Base-by-base conservation (phyloP, 2,888 invertebrate genomes). In the Tuberolachnus salignus region DNA sequence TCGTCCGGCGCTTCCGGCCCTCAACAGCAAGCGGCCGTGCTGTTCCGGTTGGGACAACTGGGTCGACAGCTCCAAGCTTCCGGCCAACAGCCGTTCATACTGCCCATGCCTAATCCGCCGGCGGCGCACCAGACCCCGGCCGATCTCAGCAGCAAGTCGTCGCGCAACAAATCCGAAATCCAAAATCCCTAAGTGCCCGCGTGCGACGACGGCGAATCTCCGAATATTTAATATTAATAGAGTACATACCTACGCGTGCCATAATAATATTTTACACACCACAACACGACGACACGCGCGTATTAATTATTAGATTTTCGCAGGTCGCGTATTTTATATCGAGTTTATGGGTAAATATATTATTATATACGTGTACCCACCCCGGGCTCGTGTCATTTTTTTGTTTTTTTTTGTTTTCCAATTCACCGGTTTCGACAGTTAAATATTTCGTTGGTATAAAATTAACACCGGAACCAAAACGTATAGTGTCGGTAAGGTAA, bases 91-190 rank as follows among this genome's bases (percentile, higher is more conserved):
- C 75, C 66, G 75, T 78, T 69, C 67, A 69, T 78, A 59, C 57
- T 78, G 16, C 66, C 72, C 19, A 80, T 73, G 71, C 53, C 81
- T 13, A 72, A 80, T 55, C 81, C 81, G 55, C 81, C 81, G 21
- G 81, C 81, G 44, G 82, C 82, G 23, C 82, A 82, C 72, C 82
- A 81, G 59, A 81, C 82, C 44, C 81, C 81, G 16, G 82, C 81
- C 66, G 82, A 82, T 80, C 80, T 82, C 63, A 82, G 81, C 72
- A 80, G 75, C 80, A 82, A 80, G 49, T 81, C 81, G 44, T 78
- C 75, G 26, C 26, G 75, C 34, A 69, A 49, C 59, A 78, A 78
- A 42, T 78, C 75, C 34, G 75, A 78, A 59, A 49, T 67, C n/a
- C 67, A 59, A 59, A 59, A 69, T 46, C 75, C 67, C 53, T 64